These are phyloP conservation scores for Torymus auratus DNA, from an alignment of 2,888 invertebrate genomes.

Conservation along the genomic window DNA sequence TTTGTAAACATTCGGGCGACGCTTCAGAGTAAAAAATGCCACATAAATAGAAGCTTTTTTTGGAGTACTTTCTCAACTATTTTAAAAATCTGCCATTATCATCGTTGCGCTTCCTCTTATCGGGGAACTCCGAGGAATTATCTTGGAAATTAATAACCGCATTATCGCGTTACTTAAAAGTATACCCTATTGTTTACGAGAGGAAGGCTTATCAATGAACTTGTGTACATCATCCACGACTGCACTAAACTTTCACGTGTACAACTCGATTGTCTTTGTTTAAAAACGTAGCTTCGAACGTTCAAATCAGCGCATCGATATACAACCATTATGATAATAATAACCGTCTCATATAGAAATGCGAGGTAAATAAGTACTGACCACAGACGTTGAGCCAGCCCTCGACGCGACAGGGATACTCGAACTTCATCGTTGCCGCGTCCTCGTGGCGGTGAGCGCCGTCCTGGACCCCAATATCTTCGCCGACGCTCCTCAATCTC, in stretches of 20 bases:
- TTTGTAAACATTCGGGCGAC: too few relatives aligned
- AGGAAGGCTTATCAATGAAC: not conserved
- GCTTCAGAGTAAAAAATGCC: too few relatives aligned
- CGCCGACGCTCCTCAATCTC: too few relatives aligned
- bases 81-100: not conserved
- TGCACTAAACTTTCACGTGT: conserved; percentile 20
- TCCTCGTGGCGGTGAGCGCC: conserved; percentile 19
- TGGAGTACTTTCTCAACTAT: too few relatives aligned
- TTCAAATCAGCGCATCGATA: too few relatives aligned
- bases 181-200: conserved; percentile 35
- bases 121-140: conserved; percentile 1
- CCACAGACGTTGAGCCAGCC: conserved; percentile 81
- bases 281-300: too few relatives aligned
- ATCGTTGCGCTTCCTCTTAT: too few relatives aligned
- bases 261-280: not conserved
- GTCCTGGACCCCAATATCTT: too few relatives aligned
- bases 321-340: too few relatives aligned
- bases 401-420: conserved; percentile 80
- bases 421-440: conserved; percentile 72
- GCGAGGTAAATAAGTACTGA: conserved; percentile 69
- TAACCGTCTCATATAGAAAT: too few relatives aligned
- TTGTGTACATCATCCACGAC: not conserved
- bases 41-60: too few relatives aligned
- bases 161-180: conserved; percentile 21
- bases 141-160: conserved; percentile 28